Evolutionary conservation across 1,140 invertebrate species (phyloP).

Genomic region (Temnothorax longispinosus): DNA sequence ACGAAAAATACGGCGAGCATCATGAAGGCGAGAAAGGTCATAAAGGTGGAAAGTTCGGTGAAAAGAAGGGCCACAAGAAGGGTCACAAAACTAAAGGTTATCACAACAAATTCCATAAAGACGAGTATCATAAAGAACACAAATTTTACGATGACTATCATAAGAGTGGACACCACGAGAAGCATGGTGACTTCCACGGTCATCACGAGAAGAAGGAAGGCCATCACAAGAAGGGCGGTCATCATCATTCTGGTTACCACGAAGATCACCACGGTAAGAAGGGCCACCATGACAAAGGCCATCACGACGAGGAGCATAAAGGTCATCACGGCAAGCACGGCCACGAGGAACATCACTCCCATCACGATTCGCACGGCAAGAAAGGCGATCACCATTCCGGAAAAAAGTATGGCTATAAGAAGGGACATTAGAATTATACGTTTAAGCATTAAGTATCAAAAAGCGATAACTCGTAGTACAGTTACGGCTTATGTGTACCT

Average conservation of each 20-base stretch:
- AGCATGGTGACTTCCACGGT: conserved; percentile 89
- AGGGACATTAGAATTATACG: conserved; percentile 32
- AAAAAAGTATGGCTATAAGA: conserved; percentile 86
- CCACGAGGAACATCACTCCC: conserved; percentile 88
- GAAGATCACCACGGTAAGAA: conserved; percentile 91
- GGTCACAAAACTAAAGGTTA: conserved; percentile 91
- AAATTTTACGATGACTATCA: conserved; percentile 94
- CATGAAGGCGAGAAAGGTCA: conserved; percentile 91
- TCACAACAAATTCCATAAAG: conserved; percentile 92
- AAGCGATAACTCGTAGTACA: conserved; percentile 10
- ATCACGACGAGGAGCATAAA: conserved; percentile 91
- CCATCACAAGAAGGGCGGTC: conserved; percentile 90
- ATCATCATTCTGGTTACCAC: conserved; percentile 90
- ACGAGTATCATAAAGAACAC: conserved; percentile 94
- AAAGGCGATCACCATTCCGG: conserved; percentile 89
- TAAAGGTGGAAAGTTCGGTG: conserved; percentile 90
- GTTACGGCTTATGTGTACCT: conserved; percentile 42
- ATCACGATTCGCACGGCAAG: conserved; percentile 89
- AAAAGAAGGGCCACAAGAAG: conserved; percentile 93
- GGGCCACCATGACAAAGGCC: conserved; percentile 91
- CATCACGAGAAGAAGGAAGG: conserved; percentile 90
- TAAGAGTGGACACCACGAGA: conserved; percentile 90
- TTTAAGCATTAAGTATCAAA: conserved; percentile 12
- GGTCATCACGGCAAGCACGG: conserved; percentile 90
- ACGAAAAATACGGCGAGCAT: conserved; percentile 89